Evolutionary conservation across 2,888 invertebrate species (phyloP).

Genomic region (Heteropelma amictum): DNA sequence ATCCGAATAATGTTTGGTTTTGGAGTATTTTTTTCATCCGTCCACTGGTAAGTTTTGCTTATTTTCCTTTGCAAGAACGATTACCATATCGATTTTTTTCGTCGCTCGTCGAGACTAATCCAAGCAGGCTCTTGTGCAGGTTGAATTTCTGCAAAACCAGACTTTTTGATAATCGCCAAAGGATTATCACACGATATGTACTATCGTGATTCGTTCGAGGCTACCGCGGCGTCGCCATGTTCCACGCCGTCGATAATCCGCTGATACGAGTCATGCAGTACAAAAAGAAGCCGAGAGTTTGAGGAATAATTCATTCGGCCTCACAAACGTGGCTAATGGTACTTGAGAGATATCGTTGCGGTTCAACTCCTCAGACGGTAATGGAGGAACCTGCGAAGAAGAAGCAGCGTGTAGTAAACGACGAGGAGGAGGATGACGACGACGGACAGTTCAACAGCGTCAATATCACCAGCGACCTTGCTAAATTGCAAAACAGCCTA

Average conservation of each 20-base stretch:
- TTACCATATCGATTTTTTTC: no score
- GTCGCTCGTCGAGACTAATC: not conserved
- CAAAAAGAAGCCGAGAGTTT: not conserved
- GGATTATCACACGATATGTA: constrained; percentile 4
- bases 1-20: constrained; percentile 33
- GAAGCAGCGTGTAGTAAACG: constrained; percentile 84
- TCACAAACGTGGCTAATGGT: constrained; percentile 80
- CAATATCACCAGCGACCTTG: constrained; percentile 78
- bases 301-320: not conserved
- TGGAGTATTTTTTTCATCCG: constrained; percentile 15
- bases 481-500: constrained; percentile 83
- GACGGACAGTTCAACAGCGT: constrained; percentile 44
- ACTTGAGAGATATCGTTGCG: constrained; percentile 80
- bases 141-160: not conserved
- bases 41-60: constrained; percentile 22
- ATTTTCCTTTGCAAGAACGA: no score
- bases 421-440: constrained; percentile 82
- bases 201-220: not conserved
- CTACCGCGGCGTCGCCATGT: constrained; percentile 18
- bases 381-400: constrained; percentile 93
- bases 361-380: constrained; percentile 80
- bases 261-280: constrained; percentile 40
- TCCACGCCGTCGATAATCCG: constrained; percentile 63
- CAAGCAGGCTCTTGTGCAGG: not conserved
- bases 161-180: not conserved